phyloP scores from a whole-genome alignment of 2,888 invertebrate species.

The Chesias legatella region DNA sequence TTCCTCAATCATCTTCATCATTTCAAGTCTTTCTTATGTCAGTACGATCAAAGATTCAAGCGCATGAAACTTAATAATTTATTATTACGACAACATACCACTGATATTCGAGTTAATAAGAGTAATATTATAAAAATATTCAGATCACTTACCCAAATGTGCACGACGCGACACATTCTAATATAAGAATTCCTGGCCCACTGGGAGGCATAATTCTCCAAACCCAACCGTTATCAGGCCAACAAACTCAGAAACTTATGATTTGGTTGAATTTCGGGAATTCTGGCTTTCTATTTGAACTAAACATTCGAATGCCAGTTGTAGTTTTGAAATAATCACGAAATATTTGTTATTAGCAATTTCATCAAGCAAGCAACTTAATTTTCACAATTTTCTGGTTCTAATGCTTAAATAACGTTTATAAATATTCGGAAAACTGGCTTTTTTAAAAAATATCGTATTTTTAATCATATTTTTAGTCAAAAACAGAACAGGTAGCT shows the following conservation, averaged over 20 bases:
- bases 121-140: conserved; percentile 26
- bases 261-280: conserved; percentile 9
- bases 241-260: conserved; percentile 7
- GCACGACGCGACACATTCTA: conserved; percentile 29
- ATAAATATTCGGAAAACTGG: no score
- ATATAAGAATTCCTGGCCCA: conserved; percentile 37
- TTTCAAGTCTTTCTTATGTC: no score
- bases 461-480: no score
- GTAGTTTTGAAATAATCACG: no score
- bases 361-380: no score
- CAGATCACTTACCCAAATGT: conserved; percentile 24
- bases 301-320: conserved; percentile 7
- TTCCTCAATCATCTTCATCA: no score
- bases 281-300: conserved; percentile 4
- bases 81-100: conserved; percentile 8
- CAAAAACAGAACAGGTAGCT: no score
- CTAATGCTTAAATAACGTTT: no score
- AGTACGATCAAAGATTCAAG: no score
- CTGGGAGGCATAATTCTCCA: conserved; percentile 31
- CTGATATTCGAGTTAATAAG: conserved; percentile 20
- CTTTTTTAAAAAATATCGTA: no score
- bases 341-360: no score
- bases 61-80: conserved; percentile 10
- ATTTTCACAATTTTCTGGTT: no score
- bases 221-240: conserved; percentile 28